Conservation (phyloP, 1,140 invertebrate genomes). For the Acyrthosiphon pisum region DNA sequence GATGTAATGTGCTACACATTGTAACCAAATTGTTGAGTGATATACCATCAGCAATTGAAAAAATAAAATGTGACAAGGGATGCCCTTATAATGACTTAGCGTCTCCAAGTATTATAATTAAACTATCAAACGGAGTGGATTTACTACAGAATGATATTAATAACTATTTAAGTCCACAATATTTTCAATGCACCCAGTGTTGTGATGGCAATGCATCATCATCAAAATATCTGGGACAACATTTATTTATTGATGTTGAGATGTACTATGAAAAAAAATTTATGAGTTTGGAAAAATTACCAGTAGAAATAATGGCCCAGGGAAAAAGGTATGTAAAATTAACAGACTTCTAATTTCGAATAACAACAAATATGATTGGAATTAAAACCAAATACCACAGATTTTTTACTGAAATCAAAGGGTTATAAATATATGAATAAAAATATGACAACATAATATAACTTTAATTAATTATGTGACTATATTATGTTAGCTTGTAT, state of each 20-base stretch:
- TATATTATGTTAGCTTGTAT: too few species aligned
- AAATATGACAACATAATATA: too few species aligned
- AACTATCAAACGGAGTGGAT: background rate
- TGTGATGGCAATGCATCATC: background rate
- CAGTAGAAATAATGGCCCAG: background rate
- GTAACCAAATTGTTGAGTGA: background rate
- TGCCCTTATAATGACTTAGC: background rate
- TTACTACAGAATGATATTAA: background rate
- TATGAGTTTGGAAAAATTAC: background rate
- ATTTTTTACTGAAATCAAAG: background rate
- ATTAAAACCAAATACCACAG: background rate
- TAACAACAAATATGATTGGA: background rate
- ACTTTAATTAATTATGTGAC: too few species aligned
- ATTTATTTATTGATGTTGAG: background rate
- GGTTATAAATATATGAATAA: too few species aligned
- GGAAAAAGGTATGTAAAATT: background rate
- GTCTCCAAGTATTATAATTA: background rate
- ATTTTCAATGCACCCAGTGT: background rate
- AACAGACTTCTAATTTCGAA: background rate
- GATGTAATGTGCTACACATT: background rate
- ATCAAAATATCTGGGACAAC: background rate
- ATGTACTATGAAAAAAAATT: background rate
- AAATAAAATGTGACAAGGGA: background rate
- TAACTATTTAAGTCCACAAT: background rate
- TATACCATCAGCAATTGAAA: background rate